Conservation (phyloP, 2,113 vertebrate genomes). For the Gambusia holbrooki region DNA sequence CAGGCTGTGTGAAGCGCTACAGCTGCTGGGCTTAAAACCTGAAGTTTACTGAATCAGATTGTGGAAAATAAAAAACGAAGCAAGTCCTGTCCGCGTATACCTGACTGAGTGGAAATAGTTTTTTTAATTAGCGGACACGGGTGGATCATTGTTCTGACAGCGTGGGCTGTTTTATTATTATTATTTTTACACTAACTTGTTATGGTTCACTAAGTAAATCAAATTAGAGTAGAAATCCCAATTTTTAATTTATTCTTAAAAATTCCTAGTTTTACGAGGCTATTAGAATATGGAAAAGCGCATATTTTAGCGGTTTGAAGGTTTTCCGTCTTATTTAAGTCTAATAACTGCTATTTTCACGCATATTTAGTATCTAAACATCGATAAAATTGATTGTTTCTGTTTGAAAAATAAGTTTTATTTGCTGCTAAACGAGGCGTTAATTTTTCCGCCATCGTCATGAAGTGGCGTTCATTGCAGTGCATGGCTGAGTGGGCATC, state of each 20-base stretch:
- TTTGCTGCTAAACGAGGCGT: not conserved
- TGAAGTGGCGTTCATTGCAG: conserved; percentile 42
- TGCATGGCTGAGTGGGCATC: conserved; percentile 67
- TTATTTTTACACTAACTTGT: conserved; percentile 26
- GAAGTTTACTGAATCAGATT: no score
- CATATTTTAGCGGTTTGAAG: not conserved
- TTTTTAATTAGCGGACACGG: conserved; percentile 38
- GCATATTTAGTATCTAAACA: no score
- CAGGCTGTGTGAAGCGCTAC: not conserved
- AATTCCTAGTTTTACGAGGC: no score
- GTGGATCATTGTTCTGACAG: conserved; percentile 27
- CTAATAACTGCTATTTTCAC: no score
- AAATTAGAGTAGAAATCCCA: not conserved
- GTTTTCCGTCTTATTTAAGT: not conserved
- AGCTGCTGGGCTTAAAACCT: not conserved
- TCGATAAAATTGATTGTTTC: no score
- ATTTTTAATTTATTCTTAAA: not conserved
- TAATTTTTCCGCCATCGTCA: conserved; percentile 2
- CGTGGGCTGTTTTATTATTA: not conserved
- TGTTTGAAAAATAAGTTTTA: not conserved
- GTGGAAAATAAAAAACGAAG: not conserved
- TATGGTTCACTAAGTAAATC: conserved; percentile 25
- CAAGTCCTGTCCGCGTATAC: not conserved
- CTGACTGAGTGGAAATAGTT: conserved; percentile 6
- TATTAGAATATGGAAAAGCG: not conserved